Conservation (phyloP, 2,888 invertebrate species). For the Beris chalybata region DNA sequence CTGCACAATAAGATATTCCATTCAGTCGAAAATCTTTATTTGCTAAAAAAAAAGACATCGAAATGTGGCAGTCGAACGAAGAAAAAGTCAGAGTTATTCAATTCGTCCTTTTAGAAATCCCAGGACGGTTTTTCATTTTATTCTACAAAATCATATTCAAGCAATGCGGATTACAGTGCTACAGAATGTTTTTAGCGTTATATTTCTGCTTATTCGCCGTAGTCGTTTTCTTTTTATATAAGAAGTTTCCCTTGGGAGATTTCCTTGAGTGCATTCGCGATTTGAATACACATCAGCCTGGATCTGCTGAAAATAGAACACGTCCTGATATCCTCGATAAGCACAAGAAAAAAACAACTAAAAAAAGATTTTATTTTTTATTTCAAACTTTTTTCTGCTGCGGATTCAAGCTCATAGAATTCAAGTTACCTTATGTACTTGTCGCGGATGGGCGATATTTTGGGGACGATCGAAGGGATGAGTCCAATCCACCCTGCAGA, state of each 20-base stretch:
- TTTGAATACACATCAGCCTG: slow-evolving; percentile 25
- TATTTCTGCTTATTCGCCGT: slow-evolving; percentile 21
- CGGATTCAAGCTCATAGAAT: slow-evolving; percentile 26
- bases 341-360: neutral
- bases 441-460: slow-evolving; percentile 16
- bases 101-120: slow-evolving; percentile 8
- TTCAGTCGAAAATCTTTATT: no score
- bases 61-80: neutral
- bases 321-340: slow-evolving; percentile 15
- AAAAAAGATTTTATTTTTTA: slow-evolving; percentile 28
- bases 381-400: slow-evolving; percentile 21
- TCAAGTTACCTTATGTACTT: slow-evolving; percentile 32
- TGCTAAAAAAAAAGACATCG: no score
- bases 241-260: slow-evolving; percentile 20
- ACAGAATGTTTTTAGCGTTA: slow-evolving; percentile 28
- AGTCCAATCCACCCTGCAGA: slow-evolving; percentile 13
- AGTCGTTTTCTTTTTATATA: neutral
- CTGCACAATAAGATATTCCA: no score
- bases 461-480: slow-evolving; percentile 4
- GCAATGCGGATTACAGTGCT: slow-evolving; percentile 31
- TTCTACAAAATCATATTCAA: slow-evolving; percentile 7
- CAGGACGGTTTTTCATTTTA: neutral
- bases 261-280: slow-evolving; percentile 30
- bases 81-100: slow-evolving; percentile 4
- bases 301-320: slow-evolving; percentile 10